Evolutionary conservation across 37 sponge, comb jelly and placozoan species (phyloP), one percentile per base, ranked within the genome.

Genomic region (Spongilla lacustris): DNA sequence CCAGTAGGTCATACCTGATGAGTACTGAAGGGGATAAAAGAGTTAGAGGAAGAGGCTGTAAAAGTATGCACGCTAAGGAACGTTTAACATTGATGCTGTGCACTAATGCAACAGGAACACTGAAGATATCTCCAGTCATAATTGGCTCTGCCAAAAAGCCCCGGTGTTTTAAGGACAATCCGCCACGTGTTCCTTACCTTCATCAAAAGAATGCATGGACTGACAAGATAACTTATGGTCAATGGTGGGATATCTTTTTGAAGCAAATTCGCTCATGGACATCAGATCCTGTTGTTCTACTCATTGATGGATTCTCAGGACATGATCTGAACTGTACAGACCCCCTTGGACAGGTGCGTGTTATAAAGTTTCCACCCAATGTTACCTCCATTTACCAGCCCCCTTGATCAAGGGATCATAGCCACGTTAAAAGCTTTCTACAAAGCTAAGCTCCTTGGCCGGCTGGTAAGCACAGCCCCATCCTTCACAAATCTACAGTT

Each of bases 141-240:
- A 78, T 78, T 50, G 79, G 79, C 50, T 58, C 46, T 30, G 79
- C 50, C 33, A 66, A 50, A 25, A 78, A 49, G 28, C 79, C 79
- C 11, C 79, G 79, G 29, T 78, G 79, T 30, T 78, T 78, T 78
- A 50, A 30, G 36, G 14, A 25, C 24, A 29, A 66, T 41, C 66
- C 66, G 50, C 50, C 79, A 36, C 66, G 58, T 36, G 25, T 78
- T 50, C 79, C 79, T 21, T 38, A 49, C 29, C 27, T 58, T 31
- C 28, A 50, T 22, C 36, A 78, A 21, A 78, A 78, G 36, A 78
- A 78, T 78, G 79, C 79, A 58, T 78, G 79, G 48, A 78, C 33
- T 49, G 50, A 78, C 29, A 50, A 78, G 14, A 33, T 50, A n/a
- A 26, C 28, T 50, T 58, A 25, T n/a, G 36, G 36, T 29, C 28